Evolutionary conservation across 1,140 invertebrate species (phyloP).

Genomic region (Meteorus sp.): DNA sequence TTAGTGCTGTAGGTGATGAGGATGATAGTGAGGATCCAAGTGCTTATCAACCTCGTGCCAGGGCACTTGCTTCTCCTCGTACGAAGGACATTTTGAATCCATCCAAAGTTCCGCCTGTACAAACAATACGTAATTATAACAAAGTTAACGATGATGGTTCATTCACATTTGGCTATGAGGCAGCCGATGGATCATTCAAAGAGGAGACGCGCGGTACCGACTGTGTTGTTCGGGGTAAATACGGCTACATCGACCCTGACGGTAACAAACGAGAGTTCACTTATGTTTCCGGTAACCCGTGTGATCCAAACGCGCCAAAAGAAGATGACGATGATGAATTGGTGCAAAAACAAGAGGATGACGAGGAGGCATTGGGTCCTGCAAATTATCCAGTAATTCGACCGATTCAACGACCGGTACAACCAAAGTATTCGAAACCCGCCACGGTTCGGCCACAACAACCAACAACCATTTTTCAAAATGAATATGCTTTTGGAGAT

Average conservation of each 20-base stretch:
- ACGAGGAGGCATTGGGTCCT: constrained; percentile 64
- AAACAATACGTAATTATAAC: constrained; percentile 79
- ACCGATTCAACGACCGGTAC: constrained; percentile 52
- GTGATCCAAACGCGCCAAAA: constrained; percentile 78
- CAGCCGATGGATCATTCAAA: constrained; percentile 87
- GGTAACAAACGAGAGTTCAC: constrained; percentile 86
- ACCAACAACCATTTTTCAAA: constrained; percentile 68
- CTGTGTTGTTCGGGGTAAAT: constrained; percentile 85
- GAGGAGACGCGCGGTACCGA: constrained; percentile 84
- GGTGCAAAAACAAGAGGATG: constrained; percentile 55
- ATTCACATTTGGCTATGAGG: constrained; percentile 86
- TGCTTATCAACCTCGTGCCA: constrained; percentile 34
- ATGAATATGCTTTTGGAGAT: constrained; percentile 63
- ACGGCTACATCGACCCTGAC: constrained; percentile 86
- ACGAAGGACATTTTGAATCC: constrained; percentile 60
- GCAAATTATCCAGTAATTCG: constrained; percentile 67
- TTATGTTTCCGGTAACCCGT: constrained; percentile 89
- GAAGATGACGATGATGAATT: constrained; percentile 67
- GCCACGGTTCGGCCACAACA: constrained; percentile 60
- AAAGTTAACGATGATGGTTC: constrained; percentile 83
- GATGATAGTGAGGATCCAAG: constrained; percentile 8
- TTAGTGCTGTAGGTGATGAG: constrained; percentile 20
- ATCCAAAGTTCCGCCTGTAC: constrained; percentile 71
- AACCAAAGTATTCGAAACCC: constrained; percentile 50
- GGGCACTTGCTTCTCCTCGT: constrained; percentile 51